A percentile compares a stretch with the other conserved stretches of the same genome.
Evolutionary conservation across 2,888 invertebrate genomes (phyloP).

Genomic region (Thelaira solivaga): DNA sequence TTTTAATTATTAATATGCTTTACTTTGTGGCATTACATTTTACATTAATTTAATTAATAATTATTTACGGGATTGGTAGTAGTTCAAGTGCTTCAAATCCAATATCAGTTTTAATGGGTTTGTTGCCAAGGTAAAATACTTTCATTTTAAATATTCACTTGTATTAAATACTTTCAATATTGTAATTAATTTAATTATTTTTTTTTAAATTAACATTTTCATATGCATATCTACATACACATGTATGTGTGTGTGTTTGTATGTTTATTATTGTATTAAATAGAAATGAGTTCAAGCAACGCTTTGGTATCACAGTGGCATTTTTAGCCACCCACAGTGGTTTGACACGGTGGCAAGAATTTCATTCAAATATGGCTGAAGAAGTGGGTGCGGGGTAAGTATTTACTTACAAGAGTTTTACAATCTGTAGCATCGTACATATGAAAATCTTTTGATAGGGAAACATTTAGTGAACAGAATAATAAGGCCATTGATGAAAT

Average conservation of each 20-base stretch:
- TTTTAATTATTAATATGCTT: conserved; percentile 60
- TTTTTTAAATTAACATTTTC: conserved; percentile 1
- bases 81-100: conserved; percentile 87
- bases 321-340: conserved; percentile 95
- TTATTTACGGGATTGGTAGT: conserved; percentile 79
- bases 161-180: too few species aligned
- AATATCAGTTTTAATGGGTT: conserved; percentile 94
- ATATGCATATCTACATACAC: neutral
- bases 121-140: conserved; percentile 89
- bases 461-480: conserved; percentile 85
- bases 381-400: conserved; percentile 75
- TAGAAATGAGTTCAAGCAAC: conserved; percentile 89
- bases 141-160: conserved; percentile 2
- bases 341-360: conserved; percentile 91
- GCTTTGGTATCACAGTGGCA: conserved; percentile 89
- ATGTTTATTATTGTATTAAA: conserved; percentile 39
- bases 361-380: conserved; percentile 80
- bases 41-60: conserved; percentile 61
- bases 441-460: conserved; percentile 77
- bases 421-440: neutral
- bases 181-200: neutral
- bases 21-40: conserved; percentile 57
- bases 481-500: conserved; percentile 90
- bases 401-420: neutral
- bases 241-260: neutral